Evolutionary conservation across 1,140 invertebrate species (phyloP), one percentile per base, ranked within the genome.

Genomic region (Chelonus insularis): DNA sequence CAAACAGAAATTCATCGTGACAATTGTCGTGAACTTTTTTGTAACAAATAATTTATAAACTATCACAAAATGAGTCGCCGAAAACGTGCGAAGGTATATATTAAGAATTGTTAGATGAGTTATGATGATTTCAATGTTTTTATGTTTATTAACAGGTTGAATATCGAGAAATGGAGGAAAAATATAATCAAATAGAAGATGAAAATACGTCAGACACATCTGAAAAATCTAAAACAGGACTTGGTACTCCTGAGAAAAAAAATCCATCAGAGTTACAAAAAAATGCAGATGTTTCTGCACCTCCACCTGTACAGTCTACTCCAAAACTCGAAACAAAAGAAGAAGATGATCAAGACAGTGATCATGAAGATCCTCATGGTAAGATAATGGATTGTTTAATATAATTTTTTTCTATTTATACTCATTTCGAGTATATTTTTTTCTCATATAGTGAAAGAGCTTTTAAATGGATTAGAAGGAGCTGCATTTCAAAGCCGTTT

Each of bases 401-500:
- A n/a, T n/a, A 73, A 12, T 23, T 12, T 48, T 23, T 23, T 36
- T 59, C 32, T 16, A 43, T 14, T 9, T 20, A 34, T 2, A 45
- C 0, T 9, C 12, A 14, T 9, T 29, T 25, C 20, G 9, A 21
- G 16, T 43, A 7, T 47, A 37, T 21, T 66, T 65, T 20, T 11
- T 43, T 62, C 59, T 55, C 39, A 18, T 43, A n/a, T 54, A 81
- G 79, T 80, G 0, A 80, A 82, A 69, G 80, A 80, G 67, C 68
- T 82, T 25, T 58, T 80, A 4, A 79, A 78, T 72, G 91, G 91
- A 11, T 84, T 96, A 57, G 94, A 96, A 84, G 94, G 94, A 45
- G 94, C 94, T 52, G 93, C 94, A 1, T 96, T 95, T 80, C 93
- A 96, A 77, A 95, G 93, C 65, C 86, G 96, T 58, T 83, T 99